Evolutionary conservation across 2,888 invertebrate genomes (phyloP).

Genomic region (Hypselothyrea guttata): DNA sequence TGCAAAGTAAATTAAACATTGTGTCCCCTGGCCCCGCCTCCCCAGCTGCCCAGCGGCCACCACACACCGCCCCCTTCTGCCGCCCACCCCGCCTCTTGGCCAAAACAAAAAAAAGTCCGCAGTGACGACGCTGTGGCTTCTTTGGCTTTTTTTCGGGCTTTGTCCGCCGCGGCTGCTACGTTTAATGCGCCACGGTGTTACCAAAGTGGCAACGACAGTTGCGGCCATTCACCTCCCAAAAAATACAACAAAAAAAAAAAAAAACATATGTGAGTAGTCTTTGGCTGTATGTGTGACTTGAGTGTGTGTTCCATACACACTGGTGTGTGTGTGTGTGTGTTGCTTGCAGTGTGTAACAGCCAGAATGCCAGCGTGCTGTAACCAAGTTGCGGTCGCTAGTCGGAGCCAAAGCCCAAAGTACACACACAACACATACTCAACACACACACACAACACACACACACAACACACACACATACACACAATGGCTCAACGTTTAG

Average conservation of each 20-base stretch:
- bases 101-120: constrained; percentile 46
- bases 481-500: constrained; percentile 35
- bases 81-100: background rate
- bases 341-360: constrained; percentile 64
- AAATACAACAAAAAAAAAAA: too few species aligned
- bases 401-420: constrained; percentile 49
- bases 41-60: constrained; percentile 4
- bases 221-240: constrained; percentile 80
- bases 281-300: constrained; percentile 15
- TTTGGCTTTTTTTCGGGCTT: constrained; percentile 58
- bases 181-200: constrained; percentile 75
- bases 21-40: constrained; percentile 8
- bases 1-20: constrained; percentile 73
- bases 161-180: constrained; percentile 60
- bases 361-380: constrained; percentile 55
- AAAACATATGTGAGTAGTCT: constrained; percentile 46
- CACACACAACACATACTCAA: constrained; percentile 29
- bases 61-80: constrained; percentile 7
- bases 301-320: constrained; percentile 2
- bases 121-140: constrained; percentile 58
- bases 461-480: constrained; percentile 26
- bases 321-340: constrained; percentile 18
- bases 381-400: constrained; percentile 57
- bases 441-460: constrained; percentile 32
- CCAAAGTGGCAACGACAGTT: constrained; percentile 77